Conservation (phyloP, 2,888 invertebrate genomes). For the Chrysolina oricalcia region DNA sequence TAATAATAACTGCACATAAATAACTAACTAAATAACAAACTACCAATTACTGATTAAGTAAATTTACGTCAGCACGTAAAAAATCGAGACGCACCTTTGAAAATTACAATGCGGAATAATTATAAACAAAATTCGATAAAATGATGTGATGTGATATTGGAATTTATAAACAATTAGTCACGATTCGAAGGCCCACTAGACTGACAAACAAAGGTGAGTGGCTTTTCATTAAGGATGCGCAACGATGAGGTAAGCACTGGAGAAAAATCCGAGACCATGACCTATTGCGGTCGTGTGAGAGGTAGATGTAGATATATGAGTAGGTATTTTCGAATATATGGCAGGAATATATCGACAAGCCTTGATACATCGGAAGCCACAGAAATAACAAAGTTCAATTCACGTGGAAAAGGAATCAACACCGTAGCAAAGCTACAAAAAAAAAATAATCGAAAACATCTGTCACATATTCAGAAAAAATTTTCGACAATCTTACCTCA, state of each 20-base stretch:
- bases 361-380: neutral
- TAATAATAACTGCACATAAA: slow-evolving; percentile 3
- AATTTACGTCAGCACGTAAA: neutral
- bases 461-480: too few relatives aligned
- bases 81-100: slow-evolving; percentile 14
- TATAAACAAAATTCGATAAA: slow-evolving; percentile 7
- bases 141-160: neutral
- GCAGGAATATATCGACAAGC: slow-evolving; percentile 12
- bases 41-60: slow-evolving; percentile 6
- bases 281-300: slow-evolving; percentile 43
- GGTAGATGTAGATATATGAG: slow-evolving; percentile 30
- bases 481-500: too few relatives aligned
- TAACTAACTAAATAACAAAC: neutral
- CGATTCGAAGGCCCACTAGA: slow-evolving; percentile 19
- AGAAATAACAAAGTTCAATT: too few relatives aligned
- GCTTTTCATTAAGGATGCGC: slow-evolving; percentile 36
- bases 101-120: neutral
- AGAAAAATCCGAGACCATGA: slow-evolving; percentile 41
- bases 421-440: too few relatives aligned
- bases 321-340: neutral
- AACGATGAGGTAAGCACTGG: slow-evolving; percentile 33
- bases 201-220: slow-evolving; percentile 18
- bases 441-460: too few relatives aligned
- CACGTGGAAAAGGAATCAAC: too few relatives aligned
- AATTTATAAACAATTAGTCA: slow-evolving; percentile 18